These are phyloP conservation scores for Heliconius hewitsoni DNA, from an alignment of 1,140 invertebrate species.

Conservation along the genomic window DNA sequence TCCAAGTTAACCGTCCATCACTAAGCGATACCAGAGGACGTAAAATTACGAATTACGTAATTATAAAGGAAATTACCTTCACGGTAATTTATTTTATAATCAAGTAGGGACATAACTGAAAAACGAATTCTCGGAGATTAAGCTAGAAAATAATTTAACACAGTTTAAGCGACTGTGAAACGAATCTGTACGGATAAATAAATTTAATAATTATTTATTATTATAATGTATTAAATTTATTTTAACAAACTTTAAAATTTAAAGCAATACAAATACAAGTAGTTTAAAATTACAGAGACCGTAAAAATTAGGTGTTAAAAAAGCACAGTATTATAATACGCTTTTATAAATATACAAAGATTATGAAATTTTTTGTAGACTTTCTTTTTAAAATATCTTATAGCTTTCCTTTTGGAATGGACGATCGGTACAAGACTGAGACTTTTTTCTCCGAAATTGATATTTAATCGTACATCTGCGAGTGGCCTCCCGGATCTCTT, in stretches of 20 bases:
- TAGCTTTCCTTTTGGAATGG: not conserved
- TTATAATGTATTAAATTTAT: not conserved
- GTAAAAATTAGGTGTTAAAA: not conserved
- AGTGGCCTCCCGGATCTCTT: conserved; percentile 43
- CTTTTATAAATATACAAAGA: not conserved
- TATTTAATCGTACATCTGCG: conserved; percentile 36
- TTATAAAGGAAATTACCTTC: not conserved
- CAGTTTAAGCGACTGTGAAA: not conserved
- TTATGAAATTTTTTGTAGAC: not conserved
- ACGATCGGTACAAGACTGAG: not conserved
- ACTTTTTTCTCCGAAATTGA: conserved; percentile 29
- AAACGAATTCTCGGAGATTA: not conserved
- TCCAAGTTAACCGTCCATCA: conserved; percentile 20
- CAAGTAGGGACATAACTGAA: not conserved
- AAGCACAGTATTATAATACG: not conserved
- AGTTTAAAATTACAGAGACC: not conserved
- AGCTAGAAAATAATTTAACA: not conserved
- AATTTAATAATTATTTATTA: not conserved
- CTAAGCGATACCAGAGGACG: not conserved
- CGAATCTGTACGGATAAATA: not conserved
- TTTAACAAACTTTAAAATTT: not conserved
- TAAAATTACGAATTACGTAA: not conserved
- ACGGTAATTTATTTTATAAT: no score
- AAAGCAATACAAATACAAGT: not conserved
- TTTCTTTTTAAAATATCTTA: conserved; percentile 2